Percentiles rank a stretch among this genome's conserved stretches.
Conservation (phyloP, 2,113 vertebrate species). For the Ailuropoda melanoleuca region DNA sequence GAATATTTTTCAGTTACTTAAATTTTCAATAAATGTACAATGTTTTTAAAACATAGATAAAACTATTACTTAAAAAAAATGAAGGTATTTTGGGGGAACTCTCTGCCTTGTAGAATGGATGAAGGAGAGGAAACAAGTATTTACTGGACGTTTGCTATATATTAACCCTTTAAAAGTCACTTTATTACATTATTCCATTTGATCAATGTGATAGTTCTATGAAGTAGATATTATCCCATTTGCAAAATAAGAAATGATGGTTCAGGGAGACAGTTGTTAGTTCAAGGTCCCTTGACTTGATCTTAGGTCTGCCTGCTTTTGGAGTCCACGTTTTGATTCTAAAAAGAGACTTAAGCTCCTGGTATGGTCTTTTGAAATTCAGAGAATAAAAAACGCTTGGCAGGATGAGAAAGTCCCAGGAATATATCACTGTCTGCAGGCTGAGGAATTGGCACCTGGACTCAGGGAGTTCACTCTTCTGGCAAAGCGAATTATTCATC, state of each 20-base stretch:
- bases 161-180: not conserved
- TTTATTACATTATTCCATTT: not conserved
- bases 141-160: not conserved
- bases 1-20: conserved; percentile 1
- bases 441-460: not conserved
- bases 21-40: not conserved
- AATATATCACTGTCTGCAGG: not conserved
- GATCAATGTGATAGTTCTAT: not conserved
- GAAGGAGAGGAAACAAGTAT: not conserved
- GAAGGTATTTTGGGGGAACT: not conserved
- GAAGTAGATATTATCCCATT: not conserved
- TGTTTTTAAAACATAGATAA: not conserved
- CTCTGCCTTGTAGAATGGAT: not conserved
- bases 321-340: not conserved
- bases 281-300: not conserved
- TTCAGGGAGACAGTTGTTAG: not conserved
- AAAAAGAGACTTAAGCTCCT: not conserved
- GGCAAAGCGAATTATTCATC: not conserved
- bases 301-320: not conserved
- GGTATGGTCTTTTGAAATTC: not conserved
- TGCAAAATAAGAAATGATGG: not conserved
- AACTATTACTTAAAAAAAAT: not conserved
- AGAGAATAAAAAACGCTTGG: not conserved
- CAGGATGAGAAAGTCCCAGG: not conserved
- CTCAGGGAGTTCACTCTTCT: not conserved